Base-by-base conservation (phyloP, 2,113 vertebrate genomes). In the Zapus hudsonius region DNA sequence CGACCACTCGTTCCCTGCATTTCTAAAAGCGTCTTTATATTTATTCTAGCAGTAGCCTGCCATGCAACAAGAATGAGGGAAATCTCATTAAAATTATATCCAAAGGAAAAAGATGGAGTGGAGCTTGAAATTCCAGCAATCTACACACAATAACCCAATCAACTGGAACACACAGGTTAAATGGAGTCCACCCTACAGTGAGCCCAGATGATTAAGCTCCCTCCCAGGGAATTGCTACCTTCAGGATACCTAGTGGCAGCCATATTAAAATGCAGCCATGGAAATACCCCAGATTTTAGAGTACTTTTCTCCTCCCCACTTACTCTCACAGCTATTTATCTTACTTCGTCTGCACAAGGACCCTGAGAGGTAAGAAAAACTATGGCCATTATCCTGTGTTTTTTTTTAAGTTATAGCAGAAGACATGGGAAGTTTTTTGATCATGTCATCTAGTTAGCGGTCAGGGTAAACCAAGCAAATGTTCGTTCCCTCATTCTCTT, bases 51-150 rank as follows among this genome's bases (percentile, higher is more conserved):
- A 1, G 59, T 66, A 57, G 78, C 92, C 94, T 95, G 92, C 94
- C 94, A 96, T 76, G 79, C 92, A 82, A 94, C 93, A 95, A 95
- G 94, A 96, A 94, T 91, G 61, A 79, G 84, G 73, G 0, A 78
- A 95, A 96, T 94, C 92, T 97, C 97, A 91, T 96, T 96, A 96
- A 97, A 96, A 94, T 95, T 92, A 92, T 96, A 96, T 94, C 95
- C 95, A 95, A 96, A 91, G 87, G 92, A 78, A 93, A 95, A 95
- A 90, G 91, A 96, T 61, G 95, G 91, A 93, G 36, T 47, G 66
- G 87, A 85, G 92, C 84, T 93, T 92, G 84, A 96, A 95, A 94
- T 94, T 86, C 92, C 92, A 59, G 81, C 89, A 82, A 94, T 96
- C 95, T 64, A 87, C 57, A 94, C 95, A 96, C 95, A 96, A 95